Evolutionary conservation across 1,140 invertebrate genomes (phyloP), one percentile per base, ranked within the genome.

Genomic region (Drosophila ambigua): DNA sequence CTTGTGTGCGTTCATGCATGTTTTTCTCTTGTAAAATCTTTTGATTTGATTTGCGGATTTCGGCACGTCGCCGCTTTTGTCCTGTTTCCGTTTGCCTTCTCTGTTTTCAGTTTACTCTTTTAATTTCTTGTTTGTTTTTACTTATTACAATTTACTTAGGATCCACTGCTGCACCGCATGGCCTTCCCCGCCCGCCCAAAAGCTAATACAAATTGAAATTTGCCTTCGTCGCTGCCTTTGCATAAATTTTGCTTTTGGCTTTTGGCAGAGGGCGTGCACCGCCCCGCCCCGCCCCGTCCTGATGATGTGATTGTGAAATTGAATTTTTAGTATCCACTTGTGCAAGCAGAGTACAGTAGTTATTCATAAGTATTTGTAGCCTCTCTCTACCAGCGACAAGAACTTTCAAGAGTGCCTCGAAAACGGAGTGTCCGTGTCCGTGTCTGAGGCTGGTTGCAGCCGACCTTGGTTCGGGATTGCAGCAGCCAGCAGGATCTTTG

Each of bases 1-100:
- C 23, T 0, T 24, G 23, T 24, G 59, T 67, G 68, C 68, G 45
- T 65, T 71, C 61, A 75, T 81, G 77, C 78, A 78, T 65, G 69
- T 6, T 7, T 28, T 7, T 28, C 74, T 81, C 69, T 75, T 87
- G 77, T 81, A 78, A 77, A 85, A 75, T 87, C 82, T 87, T 87
- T 75, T 87, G 82, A 87, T 85, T 85, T 85, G 65, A 85, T 82
- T 85, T 82, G 68, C 74, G 78, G 69, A 85, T 85, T 75, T 82
- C 63, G 59, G 74, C 78, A 81, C 81, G 82, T 81, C 57, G 63
- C 51, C 59, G 35, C 35, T 57, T 26, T 79, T 63, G 53, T 57
- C 28, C 45, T 60, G 24, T 9, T 54, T 13, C 4, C 6, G 39
- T 15, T n/a, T 26, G 15, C n/a, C 28, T 23, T 16, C 44, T 52